These are phyloP conservation scores for Hirudo medicinalis DNA, from an alignment of 1,140 invertebrate species.

Conservation along the genomic window DNA sequence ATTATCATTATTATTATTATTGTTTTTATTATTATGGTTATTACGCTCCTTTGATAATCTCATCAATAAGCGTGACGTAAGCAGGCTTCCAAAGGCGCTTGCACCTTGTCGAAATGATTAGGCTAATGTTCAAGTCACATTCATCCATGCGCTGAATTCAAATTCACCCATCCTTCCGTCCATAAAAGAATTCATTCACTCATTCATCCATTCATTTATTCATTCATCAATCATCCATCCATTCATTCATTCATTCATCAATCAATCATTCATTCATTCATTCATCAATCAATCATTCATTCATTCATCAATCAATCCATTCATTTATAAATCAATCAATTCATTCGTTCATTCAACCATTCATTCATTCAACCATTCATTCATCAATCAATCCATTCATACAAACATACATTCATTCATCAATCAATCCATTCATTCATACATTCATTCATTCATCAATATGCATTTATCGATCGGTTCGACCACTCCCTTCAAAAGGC, in stretches of 20 bases:
- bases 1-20: background rate
- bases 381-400: background rate
- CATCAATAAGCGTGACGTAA: background rate
- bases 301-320: background rate
- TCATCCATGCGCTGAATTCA: background rate
- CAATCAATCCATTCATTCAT: background rate
- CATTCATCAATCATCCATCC: background rate
- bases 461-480: background rate
- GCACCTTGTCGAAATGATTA: slow-evolving; percentile 1
- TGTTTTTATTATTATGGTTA: background rate
- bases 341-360: background rate
- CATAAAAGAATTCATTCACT: background rate
- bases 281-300: background rate
- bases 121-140: background rate
- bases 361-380: background rate
- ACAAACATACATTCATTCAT: too few relatives aligned
- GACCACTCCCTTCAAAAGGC: background rate
- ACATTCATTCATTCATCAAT: background rate
- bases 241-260: background rate
- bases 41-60: background rate
- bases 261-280: background rate
- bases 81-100: background rate
- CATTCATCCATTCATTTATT: background rate
- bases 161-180: background rate
- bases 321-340: too few relatives aligned